Percentiles rank a stretch among this genome's conserved stretches.
These are phyloP conservation scores for Elgaria multicarinata DNA, from an alignment of 2,113 vertebrate species.

Conservation along the genomic window DNA sequence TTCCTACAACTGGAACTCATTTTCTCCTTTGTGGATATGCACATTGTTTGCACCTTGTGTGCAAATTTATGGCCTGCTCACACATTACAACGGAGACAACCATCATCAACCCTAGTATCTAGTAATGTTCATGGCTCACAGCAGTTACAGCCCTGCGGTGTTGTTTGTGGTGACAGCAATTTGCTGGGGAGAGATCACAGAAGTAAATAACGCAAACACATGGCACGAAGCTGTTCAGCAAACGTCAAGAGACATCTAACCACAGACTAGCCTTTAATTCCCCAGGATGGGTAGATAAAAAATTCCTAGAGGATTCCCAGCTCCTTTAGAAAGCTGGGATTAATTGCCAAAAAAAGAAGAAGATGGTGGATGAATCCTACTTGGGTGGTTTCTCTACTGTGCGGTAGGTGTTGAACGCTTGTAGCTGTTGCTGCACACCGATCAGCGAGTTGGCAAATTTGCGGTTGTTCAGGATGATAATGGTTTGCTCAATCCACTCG, in stretches of 20 bases:
- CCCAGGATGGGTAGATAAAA: not conserved
- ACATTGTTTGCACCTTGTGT: not conserved
- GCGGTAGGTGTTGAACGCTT: constrained; percentile 97
- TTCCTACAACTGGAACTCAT: not conserved
- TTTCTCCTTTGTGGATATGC: not conserved
- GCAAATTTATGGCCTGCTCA: not conserved
- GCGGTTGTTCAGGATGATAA: constrained; percentile 97
- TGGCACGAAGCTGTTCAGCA: not conserved
- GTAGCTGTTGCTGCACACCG: constrained; percentile 95
- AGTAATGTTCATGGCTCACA: not conserved
- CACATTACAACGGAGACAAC: not conserved
- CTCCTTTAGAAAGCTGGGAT: constrained; percentile 2
- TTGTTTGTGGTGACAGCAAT: not conserved
- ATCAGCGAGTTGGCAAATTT: constrained; percentile 95
- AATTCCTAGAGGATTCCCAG: constrained; percentile 9
- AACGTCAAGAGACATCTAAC: not conserved
- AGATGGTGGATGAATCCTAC: constrained; percentile 75
- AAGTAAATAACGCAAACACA: not conserved
- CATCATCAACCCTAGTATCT: not conserved
- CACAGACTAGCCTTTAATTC: not conserved
- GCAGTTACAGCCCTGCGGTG: not conserved
- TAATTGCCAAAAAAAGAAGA: not conserved
- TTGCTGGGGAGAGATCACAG: not conserved
- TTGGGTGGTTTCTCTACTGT: constrained; percentile 97
- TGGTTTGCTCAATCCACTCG: constrained; percentile 98